Conservation (phyloP, 2,888 invertebrate species). For the Orthosia gracilis region DNA sequence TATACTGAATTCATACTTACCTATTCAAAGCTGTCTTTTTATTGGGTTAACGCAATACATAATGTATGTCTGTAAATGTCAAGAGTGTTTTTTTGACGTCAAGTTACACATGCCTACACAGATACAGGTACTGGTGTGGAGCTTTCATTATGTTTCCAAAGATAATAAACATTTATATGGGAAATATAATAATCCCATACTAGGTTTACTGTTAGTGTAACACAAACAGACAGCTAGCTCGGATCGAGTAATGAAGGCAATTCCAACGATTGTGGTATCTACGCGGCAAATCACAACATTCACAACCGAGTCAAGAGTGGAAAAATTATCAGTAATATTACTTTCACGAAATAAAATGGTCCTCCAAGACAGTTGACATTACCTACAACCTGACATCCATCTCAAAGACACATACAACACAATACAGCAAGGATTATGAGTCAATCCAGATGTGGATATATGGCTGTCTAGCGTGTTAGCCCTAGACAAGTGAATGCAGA, state of each 20-base stretch:
- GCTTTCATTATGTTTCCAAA: slow-evolving; percentile 27
- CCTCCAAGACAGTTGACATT: not conserved
- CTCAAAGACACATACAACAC: not conserved
- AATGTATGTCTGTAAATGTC: slow-evolving; percentile 23
- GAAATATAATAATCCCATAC: slow-evolving; percentile 20
- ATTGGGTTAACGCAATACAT: slow-evolving; percentile 25
- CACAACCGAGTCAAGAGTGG: slow-evolving; percentile 8
- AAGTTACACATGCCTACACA: slow-evolving; percentile 5
- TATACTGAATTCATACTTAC: slow-evolving; percentile 4
- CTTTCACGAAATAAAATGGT: not conserved
- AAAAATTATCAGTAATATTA: not conserved
- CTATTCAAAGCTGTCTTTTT: slow-evolving; percentile 9
- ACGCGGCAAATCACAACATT: slow-evolving; percentile 12
- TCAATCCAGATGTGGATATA: not conserved
- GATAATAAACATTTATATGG: slow-evolving; percentile 1
- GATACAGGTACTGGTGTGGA: not conserved
- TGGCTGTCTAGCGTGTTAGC: not conserved
- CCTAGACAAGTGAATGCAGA: not conserved
- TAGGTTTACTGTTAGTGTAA: slow-evolving; percentile 10
- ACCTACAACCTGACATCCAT: not conserved
- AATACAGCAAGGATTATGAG: not conserved
- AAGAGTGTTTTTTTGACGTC: slow-evolving; percentile 12
- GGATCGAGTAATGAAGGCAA: slow-evolving; percentile 29
- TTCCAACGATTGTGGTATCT: slow-evolving; percentile 5
- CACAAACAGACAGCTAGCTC: slow-evolving; percentile 12